Percentiles rank a stretch among this genome's conserved stretches.
phyloP scores from a whole-genome alignment of 2,888 invertebrate species.

The Drosophila rubida region DNA sequence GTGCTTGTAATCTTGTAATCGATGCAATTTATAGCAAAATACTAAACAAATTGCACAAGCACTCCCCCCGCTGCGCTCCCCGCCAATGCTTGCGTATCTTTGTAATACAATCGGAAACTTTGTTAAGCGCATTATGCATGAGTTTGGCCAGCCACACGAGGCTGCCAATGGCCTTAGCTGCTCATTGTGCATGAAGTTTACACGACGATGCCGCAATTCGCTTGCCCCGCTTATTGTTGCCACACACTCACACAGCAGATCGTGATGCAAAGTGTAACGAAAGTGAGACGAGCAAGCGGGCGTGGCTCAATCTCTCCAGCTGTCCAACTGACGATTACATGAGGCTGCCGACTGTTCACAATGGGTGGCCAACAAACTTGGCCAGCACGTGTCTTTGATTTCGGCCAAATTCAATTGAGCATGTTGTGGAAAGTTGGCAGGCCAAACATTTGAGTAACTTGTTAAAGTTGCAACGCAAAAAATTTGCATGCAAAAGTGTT shows the following conservation, averaged over 20 bases:
- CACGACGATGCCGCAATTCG: constrained; percentile 53
- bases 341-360: constrained; percentile 4
- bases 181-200: constrained; percentile 78
- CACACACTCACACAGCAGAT: constrained; percentile 44
- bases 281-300: constrained; percentile 30
- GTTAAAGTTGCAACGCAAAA: not conserved
- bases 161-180: constrained; percentile 63
- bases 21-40: constrained; percentile 69
- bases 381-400: constrained; percentile 30
- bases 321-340: constrained; percentile 31
- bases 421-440: constrained; percentile 2
- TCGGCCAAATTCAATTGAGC: not conserved
- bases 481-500: constrained; percentile 2
- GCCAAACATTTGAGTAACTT: not conserved
- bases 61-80: too few relatives aligned
- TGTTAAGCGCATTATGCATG: constrained; percentile 70
- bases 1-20: constrained; percentile 67
- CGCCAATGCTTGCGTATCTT: too few relatives aligned
- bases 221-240: constrained; percentile 43
- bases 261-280: constrained; percentile 52
- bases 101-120: constrained; percentile 74
- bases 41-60: constrained; percentile 72
- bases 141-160: constrained; percentile 16
- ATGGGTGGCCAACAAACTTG: constrained; percentile 9
- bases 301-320: constrained; percentile 9